phyloP scores from a whole-genome alignment of 2,113 vertebrate species.

The Neodon shergylaensis region DNA sequence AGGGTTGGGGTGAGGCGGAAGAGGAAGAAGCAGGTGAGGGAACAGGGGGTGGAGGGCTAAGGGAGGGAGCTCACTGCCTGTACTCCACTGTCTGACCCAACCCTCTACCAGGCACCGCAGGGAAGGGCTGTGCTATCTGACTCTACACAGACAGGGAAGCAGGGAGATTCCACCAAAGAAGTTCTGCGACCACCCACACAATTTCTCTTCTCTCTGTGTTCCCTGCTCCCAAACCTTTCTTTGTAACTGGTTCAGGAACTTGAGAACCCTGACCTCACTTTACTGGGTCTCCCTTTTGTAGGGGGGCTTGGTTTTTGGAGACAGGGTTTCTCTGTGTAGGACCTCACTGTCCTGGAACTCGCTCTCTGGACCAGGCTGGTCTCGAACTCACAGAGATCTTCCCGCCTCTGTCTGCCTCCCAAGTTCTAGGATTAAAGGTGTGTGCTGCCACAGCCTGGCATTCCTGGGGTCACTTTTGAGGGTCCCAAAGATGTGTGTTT shows the following conservation, averaged over 20 bases:
- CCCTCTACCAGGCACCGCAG: fast-evolving
- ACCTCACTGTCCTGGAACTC: not conserved
- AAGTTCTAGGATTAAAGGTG: not conserved
- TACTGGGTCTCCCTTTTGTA: not conserved
- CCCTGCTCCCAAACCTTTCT: not conserved
- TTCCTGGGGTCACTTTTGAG: not conserved
- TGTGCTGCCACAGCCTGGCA: too few species aligned
- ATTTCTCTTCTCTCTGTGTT: not conserved
- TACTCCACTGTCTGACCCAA: too few species aligned
- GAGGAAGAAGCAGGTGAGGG: not conserved
- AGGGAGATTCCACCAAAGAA: not conserved
- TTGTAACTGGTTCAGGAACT: not conserved
- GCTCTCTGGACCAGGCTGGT: not conserved
- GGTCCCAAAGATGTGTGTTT: not conserved
- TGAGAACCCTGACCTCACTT: not conserved
- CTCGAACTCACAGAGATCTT: not conserved
- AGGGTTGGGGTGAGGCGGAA: constrained; percentile 29
- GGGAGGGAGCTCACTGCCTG: not conserved
- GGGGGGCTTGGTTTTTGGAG: not conserved
- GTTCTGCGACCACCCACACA: too few species aligned
- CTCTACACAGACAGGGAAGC: not conserved
- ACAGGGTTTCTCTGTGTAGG: not conserved
- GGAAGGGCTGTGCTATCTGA: not conserved
- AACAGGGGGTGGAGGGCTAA: fast-evolving
- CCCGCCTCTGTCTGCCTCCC: too few species aligned